phyloP scores from a whole-genome alignment of 2,888 invertebrate species.

The Zootermopsis nevadensis region DNA sequence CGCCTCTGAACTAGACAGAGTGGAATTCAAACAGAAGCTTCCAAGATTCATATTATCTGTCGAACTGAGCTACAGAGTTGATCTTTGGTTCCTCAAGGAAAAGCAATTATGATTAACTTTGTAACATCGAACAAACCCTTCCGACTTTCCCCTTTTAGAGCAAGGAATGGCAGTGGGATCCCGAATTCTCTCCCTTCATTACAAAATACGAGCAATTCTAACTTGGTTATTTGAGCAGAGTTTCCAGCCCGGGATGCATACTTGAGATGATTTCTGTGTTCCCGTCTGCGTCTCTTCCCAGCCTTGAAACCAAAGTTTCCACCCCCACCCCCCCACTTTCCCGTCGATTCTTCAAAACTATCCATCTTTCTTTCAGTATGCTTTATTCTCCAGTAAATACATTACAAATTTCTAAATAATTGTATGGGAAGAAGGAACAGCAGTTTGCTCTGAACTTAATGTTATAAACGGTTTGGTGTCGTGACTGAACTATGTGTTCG shows the following conservation, averaged over 20 bases:
- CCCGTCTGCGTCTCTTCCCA: background rate
- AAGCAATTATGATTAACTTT: slow-evolving; percentile 36
- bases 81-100: slow-evolving; percentile 34
- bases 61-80: slow-evolving; percentile 30
- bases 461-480: background rate
- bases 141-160: background rate
- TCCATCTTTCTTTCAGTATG: no score
- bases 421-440: background rate
- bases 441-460: background rate
- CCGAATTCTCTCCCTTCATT: slow-evolving; percentile 11
- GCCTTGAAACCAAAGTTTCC: background rate
- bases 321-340: background rate
- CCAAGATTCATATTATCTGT: slow-evolving; percentile 31
- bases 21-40: slow-evolving; percentile 31
- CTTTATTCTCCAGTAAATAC: background rate
- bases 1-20: background rate
- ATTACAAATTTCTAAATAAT: slow-evolving; percentile 9
- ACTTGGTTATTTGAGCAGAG: slow-evolving; percentile 18
- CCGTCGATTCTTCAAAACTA: background rate
- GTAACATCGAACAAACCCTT: slow-evolving; percentile 5
- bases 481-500: background rate
- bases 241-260: background rate
- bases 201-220: slow-evolving; percentile 25
- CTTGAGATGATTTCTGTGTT: background rate
- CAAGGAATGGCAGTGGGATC: background rate